phyloP scores from a whole-genome alignment of 2,888 invertebrate species.

The Microctonus hyperodae region DNA sequence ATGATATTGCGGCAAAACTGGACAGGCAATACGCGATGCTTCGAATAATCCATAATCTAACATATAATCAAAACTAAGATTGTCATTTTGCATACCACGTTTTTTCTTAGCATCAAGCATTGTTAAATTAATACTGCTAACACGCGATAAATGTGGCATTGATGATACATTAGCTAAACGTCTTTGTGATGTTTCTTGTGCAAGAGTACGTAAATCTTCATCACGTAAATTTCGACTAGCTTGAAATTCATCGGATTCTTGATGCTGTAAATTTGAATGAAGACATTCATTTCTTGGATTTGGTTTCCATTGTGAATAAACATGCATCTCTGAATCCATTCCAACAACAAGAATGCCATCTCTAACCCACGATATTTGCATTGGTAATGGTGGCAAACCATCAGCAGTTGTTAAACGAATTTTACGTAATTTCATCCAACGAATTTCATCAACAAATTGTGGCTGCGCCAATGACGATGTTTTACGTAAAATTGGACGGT shows the following conservation, averaged over 20 bases:
- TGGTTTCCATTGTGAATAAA: constrained; percentile 98
- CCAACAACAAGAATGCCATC: constrained; percentile 98
- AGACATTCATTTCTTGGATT: constrained; percentile 64
- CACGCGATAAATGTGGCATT: constrained; percentile 81
- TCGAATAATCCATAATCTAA: constrained; percentile 96
- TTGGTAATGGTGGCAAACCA: constrained; percentile 94
- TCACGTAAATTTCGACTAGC: constrained; percentile 77
- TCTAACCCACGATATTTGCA: constrained; percentile 98
- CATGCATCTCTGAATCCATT: constrained; percentile 99
- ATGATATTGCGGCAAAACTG: constrained; percentile 98
- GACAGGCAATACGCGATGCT: constrained; percentile 95
- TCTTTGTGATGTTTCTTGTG: constrained; percentile 73
- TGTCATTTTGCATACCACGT: constrained; percentile 64
- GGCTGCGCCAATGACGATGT: constrained; percentile 91
- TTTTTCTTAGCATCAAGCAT: constrained; percentile 77
- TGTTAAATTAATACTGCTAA: constrained; percentile 84
- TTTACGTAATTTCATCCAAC: constrained; percentile 95
- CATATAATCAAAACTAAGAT: constrained; percentile 77
- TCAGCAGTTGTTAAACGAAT: constrained; percentile 93
- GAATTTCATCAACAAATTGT: constrained; percentile 88
- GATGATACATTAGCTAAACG: constrained; percentile 77
- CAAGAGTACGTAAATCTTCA: constrained; percentile 73
- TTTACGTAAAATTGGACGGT: constrained; percentile 85
- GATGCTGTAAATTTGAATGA: constrained; percentile 57
- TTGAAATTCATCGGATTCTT: constrained; percentile 75